These are phyloP conservation scores for Hypena proboscidalis DNA, from an alignment of 2,888 invertebrate species.

Conservation along the genomic window DNA sequence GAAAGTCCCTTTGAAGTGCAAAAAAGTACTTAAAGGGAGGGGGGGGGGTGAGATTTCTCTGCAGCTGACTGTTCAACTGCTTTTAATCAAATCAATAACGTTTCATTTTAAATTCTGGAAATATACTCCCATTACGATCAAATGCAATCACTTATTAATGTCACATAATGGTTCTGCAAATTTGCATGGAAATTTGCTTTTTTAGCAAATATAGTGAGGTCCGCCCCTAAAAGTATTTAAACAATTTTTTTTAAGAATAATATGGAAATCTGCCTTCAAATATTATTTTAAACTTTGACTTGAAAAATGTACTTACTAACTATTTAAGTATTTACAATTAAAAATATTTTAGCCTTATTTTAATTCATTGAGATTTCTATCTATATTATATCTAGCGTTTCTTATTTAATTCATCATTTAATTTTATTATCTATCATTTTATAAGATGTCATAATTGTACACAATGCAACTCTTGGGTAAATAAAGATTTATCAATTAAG, in stretches of 20 bases:
- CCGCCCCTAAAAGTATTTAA: too few species aligned
- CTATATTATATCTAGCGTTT: slow-evolving; percentile 7
- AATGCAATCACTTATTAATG: too few species aligned
- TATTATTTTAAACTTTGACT: slow-evolving; percentile 8
- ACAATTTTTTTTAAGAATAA: background rate
- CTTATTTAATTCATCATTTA: background rate
- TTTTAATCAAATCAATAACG: too few species aligned
- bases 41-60: too few species aligned
- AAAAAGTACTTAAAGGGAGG: too few species aligned
- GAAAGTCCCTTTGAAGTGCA: too few species aligned
- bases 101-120: too few species aligned
- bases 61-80: too few species aligned
- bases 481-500: background rate
- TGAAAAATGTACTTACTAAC: slow-evolving; percentile 5
- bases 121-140: too few species aligned
- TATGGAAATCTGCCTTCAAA: slow-evolving; percentile 2
- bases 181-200: too few species aligned
- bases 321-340: slow-evolving; percentile 20
- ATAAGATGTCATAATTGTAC: slow-evolving; percentile 9
- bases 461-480: slow-evolving; percentile 4
- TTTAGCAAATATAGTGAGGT: too few species aligned
- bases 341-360: slow-evolving; percentile 1
- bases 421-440: slow-evolving; percentile 1
- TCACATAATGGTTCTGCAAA: too few species aligned
- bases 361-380: slow-evolving; percentile 7